Conservation (phyloP, 2,888 invertebrate genomes). For the Bimastos eiseni region DNA sequence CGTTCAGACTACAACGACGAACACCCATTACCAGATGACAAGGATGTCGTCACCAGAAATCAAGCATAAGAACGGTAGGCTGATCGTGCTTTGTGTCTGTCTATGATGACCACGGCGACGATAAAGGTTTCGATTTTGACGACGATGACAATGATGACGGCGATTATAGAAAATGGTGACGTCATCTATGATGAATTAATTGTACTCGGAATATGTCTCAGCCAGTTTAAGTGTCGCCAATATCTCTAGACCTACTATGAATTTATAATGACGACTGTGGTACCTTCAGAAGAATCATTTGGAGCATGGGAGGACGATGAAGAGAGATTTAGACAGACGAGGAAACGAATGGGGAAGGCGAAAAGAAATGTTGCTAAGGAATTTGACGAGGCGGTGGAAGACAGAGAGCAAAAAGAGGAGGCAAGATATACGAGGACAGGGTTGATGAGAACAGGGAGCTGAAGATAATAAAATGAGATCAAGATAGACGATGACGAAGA, state of each 20-base stretch:
- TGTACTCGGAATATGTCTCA: background rate
- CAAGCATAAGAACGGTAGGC: background rate
- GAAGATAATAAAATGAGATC: background rate
- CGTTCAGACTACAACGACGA: background rate
- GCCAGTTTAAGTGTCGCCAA: background rate
- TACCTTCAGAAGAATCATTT: too few relatives aligned
- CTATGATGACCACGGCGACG: background rate
- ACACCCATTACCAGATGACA: background rate
- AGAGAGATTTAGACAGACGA: background rate
- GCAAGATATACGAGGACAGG: background rate
- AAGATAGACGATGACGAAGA: background rate
- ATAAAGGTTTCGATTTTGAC: slow-evolving; percentile 74
- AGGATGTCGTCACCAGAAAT: background rate
- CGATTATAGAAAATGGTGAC: slow-evolving; percentile 42
- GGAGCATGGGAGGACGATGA: background rate
- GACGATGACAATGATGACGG: slow-evolving; percentile 68
- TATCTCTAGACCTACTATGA: too few relatives aligned
- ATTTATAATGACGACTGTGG: too few relatives aligned
- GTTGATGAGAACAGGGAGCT: background rate
- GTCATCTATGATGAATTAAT: background rate
- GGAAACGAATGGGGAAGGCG: background rate
- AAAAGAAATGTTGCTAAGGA: background rate
- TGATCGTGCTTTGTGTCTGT: background rate
- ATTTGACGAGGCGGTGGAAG: background rate
- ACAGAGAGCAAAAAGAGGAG: background rate